Percentiles rank a stretch among this genome's conserved stretches.
Conservation (phyloP, 2,797 vertebrate species). For the Coilia nasus region DNA sequence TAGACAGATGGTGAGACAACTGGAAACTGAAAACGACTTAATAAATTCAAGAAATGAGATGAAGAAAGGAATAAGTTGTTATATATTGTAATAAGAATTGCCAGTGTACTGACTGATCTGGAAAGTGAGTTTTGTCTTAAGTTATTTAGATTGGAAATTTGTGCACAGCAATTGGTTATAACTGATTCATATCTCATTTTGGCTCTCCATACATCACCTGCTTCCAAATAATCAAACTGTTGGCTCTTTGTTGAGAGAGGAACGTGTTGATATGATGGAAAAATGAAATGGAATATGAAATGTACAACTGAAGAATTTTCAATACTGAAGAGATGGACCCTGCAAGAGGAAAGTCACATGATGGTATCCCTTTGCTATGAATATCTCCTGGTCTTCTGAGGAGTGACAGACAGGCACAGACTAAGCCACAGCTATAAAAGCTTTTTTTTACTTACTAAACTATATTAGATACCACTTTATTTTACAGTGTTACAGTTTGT, state of each 20-base stretch:
- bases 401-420: too few relatives aligned
- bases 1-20: background rate
- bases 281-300: background rate
- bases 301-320: background rate
- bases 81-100: too few relatives aligned
- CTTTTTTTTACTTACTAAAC: too few relatives aligned
- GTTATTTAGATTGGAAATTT: too few relatives aligned
- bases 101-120: background rate
- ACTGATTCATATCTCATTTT: background rate
- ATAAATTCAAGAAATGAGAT: background rate
- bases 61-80: background rate
- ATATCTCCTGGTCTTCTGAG: too few relatives aligned
- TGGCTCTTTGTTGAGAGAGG: background rate
- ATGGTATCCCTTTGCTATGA: background rate
- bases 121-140: too few relatives aligned
- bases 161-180: background rate
- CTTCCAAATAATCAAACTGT: background rate
- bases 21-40: background rate
- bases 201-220: background rate
- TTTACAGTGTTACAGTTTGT: too few relatives aligned
- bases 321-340: background rate
- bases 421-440: too few relatives aligned
- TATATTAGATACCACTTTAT: too few relatives aligned
- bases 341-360: background rate
- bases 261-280: background rate